Conservation (phyloP, 2,797 vertebrate genomes). For the Bufotes viridis region DNA sequence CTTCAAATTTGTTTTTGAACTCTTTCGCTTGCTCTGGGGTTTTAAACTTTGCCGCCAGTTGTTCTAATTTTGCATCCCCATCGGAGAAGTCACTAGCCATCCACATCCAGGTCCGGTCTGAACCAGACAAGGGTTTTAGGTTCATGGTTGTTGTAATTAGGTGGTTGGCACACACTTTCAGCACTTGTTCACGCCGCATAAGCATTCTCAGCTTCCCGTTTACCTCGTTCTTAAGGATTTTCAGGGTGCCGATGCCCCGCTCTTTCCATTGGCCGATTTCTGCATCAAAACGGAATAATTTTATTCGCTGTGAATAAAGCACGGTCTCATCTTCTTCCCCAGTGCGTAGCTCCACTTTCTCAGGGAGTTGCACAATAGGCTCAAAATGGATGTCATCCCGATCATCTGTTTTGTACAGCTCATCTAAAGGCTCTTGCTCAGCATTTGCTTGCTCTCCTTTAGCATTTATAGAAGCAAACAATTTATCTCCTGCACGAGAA, state of each 20-base stretch:
- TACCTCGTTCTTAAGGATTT: slow-evolving; percentile 89
- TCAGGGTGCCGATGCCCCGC: slow-evolving; percentile 91
- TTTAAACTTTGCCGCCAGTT: slow-evolving; percentile 96
- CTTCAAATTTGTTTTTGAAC: slow-evolving; percentile 95
- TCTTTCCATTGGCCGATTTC: slow-evolving; percentile 95
- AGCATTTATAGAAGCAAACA: slow-evolving; percentile 80
- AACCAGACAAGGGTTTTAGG: slow-evolving; percentile 91
- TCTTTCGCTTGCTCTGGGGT: slow-evolving; percentile 90
- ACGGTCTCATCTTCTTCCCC: slow-evolving; percentile 95
- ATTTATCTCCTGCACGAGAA: slow-evolving; percentile 83
- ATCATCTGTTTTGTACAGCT: slow-evolving; percentile 94
- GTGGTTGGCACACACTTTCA: slow-evolving; percentile 98
- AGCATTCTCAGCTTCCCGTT: slow-evolving; percentile 93
- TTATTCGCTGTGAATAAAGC: slow-evolving; percentile 91
- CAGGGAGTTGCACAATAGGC: slow-evolving; percentile 97
- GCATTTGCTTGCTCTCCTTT: slow-evolving; percentile 69
- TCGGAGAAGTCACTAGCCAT: slow-evolving; percentile 95
- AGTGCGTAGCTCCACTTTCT: slow-evolving; percentile 93
- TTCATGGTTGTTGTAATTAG: slow-evolving; percentile 99
- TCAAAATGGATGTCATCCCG: slow-evolving; percentile 98
- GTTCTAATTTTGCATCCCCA: slow-evolving; percentile 89
- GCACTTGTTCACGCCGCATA: slow-evolving; percentile 96
- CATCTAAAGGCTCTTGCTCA: slow-evolving; percentile 86
- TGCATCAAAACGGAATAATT: slow-evolving; percentile 93
- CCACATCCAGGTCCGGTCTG: slow-evolving; percentile 97